Conservation (phyloP, 1,140 invertebrate species). For the Hylyphantes graminicola region DNA sequence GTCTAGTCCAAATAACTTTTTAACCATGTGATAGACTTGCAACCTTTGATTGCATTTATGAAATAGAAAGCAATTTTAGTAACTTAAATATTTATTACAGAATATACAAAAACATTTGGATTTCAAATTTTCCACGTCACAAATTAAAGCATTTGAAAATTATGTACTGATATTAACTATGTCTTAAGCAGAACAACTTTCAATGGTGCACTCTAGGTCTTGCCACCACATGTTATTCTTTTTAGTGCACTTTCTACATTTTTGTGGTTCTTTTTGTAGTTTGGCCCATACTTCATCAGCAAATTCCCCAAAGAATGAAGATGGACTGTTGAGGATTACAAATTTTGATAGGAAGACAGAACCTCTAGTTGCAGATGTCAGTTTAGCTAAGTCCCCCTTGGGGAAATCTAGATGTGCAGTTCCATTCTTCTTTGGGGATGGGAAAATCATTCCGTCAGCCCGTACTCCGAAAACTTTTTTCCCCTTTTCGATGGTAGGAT, state of each 20-base stretch:
- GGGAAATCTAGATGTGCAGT: constrained; percentile 29
- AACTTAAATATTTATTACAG: too few relatives aligned
- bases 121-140: too few relatives aligned
- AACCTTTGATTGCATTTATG: too few relatives aligned
- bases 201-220: constrained; percentile 17
- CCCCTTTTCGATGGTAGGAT: constrained; percentile 34
- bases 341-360: constrained; percentile 47
- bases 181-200: not conserved
- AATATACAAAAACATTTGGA: too few relatives aligned
- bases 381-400: constrained; percentile 31
- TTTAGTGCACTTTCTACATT: constrained; percentile 18
- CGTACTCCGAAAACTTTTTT: constrained; percentile 50
- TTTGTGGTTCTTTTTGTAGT: constrained; percentile 27
- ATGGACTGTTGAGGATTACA: not conserved
- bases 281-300: constrained; percentile 45
- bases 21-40: too few relatives aligned
- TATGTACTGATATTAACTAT: too few relatives aligned
- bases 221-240: constrained; percentile 33
- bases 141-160: too few relatives aligned
- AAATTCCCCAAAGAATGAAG: constrained; percentile 15
- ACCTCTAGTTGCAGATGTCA: constrained; percentile 46
- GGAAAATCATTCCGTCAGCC: constrained; percentile 50
- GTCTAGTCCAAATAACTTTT: too few relatives aligned
- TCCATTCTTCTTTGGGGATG: constrained; percentile 26
- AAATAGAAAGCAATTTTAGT: too few relatives aligned